Evolutionary conservation across 2,888 invertebrate genomes (phyloP).

Genomic region (Tyria jacobaeae): DNA sequence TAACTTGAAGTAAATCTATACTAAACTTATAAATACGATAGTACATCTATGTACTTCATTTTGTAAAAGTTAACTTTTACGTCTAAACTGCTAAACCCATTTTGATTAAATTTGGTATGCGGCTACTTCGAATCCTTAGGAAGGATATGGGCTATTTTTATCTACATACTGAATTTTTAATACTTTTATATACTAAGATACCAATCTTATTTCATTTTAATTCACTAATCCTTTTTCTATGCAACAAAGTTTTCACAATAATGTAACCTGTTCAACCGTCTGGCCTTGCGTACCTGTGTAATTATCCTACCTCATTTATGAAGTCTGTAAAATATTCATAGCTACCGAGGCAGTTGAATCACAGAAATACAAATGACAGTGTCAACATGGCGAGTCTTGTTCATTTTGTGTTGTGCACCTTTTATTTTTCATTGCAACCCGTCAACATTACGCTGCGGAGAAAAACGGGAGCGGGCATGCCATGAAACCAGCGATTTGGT

Average conservation of each 20-base stretch:
- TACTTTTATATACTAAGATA: background rate
- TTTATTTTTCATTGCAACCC: conserved; percentile 70
- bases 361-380: conserved; percentile 63
- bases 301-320: conserved; percentile 31
- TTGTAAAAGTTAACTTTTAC: too few species aligned
- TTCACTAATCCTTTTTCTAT: background rate
- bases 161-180: too few species aligned
- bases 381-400: conserved; percentile 64
- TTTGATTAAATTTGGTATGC: too few species aligned
- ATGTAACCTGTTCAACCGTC: conserved; percentile 11
- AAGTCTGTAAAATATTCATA: conserved; percentile 41
- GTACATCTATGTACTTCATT: too few species aligned
- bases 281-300: conserved; percentile 4
- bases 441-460: conserved; percentile 49
- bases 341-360: conserved; percentile 45
- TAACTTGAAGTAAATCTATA: too few species aligned
- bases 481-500: conserved; percentile 32
- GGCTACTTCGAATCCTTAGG: too few species aligned
- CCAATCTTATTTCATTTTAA: background rate
- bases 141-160: too few species aligned
- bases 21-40: too few species aligned
- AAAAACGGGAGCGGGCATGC: conserved; percentile 41
- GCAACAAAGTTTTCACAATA: conserved; percentile 12
- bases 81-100: too few species aligned
- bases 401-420: conserved; percentile 68